A percentile compares a stretch with the other conserved stretches of the same genome.
Conservation (phyloP, 2,113 vertebrate species). For the Cacatua alba region DNA sequence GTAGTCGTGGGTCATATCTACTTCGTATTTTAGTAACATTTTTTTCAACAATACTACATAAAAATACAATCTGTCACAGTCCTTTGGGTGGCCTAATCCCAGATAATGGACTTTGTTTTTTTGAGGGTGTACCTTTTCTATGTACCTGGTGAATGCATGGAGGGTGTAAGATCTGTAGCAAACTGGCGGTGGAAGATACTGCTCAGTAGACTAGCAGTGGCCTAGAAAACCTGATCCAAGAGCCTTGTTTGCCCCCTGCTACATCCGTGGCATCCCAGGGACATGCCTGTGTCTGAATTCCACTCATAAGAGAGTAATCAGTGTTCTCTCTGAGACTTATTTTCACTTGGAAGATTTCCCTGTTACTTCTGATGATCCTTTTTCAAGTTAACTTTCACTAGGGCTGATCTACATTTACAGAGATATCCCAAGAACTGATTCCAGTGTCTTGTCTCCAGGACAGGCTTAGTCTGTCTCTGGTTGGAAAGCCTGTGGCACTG, state of each 20-base stretch:
- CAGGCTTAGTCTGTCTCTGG: not conserved
- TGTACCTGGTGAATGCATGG: not conserved
- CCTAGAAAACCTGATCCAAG: not conserved
- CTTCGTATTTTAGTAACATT: not conserved
- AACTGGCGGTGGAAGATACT: not conserved
- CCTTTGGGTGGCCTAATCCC: not conserved
- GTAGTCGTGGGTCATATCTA: not conserved
- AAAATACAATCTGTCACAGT: not conserved
- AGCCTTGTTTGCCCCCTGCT: not conserved
- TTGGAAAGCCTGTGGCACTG: rapidly evolving
- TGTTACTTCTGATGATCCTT: not conserved
- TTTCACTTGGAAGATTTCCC: not conserved
- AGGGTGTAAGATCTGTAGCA: not conserved
- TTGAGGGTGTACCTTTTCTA: not conserved
- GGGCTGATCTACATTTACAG: not conserved
- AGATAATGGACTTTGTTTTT: not conserved
- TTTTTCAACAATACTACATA: not conserved
- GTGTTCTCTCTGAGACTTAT: not conserved
- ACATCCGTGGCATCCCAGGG: not conserved
- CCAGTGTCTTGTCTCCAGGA: not conserved
- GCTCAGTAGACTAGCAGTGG: not conserved
- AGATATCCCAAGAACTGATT: not conserved
- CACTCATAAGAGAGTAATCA: not conserved
- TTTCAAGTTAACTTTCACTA: not conserved
- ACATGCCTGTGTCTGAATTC: not conserved